Conservation (phyloP, 2,797 vertebrate species). For the Girardinus metallicus region DNA sequence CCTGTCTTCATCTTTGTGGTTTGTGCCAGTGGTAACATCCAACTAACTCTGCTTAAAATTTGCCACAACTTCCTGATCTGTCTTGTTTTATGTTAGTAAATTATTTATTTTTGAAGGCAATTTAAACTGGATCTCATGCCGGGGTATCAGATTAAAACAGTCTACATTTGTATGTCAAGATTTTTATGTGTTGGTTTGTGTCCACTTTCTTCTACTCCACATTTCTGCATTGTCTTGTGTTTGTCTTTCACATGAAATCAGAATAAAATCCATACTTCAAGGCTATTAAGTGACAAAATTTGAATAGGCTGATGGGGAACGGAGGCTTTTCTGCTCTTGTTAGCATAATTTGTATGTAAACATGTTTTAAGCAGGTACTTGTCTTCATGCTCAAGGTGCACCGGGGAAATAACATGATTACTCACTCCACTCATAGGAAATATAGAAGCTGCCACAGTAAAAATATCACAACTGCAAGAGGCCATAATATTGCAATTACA, state of each 20-base stretch:
- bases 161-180: not conserved
- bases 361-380: slow-evolving; percentile 40
- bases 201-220: not conserved
- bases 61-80: too few species aligned
- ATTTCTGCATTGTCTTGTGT: not conserved
- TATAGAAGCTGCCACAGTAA: slow-evolving; percentile 54
- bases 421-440: slow-evolving; percentile 45
- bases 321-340: slow-evolving; percentile 21
- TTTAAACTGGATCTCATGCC: not conserved
- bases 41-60: too few species aligned
- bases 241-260: not conserved
- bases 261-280: not conserved
- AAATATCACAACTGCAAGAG: slow-evolving; percentile 61
- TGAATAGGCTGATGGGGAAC: not conserved
- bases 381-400: slow-evolving; percentile 15
- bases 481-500: slow-evolving; percentile 68
- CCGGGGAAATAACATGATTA: slow-evolving; percentile 31
- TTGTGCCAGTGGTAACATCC: too few species aligned
- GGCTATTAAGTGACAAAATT: not conserved
- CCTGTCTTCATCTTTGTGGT: not conserved
- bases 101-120: not conserved
- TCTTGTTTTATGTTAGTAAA: too few species aligned
- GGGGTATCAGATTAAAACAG: not conserved
- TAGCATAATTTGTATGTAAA: slow-evolving; percentile 45
- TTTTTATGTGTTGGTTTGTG: not conserved